Percentiles rank a stretch among this genome's conserved stretches.
These are phyloP conservation scores for Sturnira hondurensis DNA, from an alignment of 2,113 vertebrate genomes.

Conservation along the genomic window DNA sequence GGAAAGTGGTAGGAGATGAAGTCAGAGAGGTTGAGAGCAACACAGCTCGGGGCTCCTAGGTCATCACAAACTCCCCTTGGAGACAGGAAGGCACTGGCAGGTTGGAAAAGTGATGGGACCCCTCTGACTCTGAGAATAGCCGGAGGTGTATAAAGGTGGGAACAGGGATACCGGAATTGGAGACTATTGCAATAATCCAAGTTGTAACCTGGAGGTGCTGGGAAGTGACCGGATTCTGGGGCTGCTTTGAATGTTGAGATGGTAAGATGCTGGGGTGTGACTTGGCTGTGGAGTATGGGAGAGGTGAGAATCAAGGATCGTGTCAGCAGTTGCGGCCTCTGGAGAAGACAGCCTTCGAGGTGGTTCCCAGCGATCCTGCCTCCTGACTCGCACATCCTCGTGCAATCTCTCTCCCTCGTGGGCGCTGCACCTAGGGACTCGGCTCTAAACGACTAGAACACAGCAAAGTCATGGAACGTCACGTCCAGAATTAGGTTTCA, in stretches of 20 bases:
- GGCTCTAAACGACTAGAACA: neutral
- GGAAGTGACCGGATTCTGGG: neutral
- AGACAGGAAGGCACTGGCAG: neutral
- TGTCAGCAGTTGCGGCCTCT: neutral
- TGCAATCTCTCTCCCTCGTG: neutral
- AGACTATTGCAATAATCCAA: neutral
- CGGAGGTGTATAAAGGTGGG: neutral
- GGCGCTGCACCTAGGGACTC: neutral
- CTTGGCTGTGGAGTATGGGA: neutral
- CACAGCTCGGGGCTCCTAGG: neutral
- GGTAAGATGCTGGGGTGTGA: neutral
- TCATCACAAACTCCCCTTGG: neutral
- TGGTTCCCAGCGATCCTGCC: too few relatives aligned
- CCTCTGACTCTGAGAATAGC: neutral
- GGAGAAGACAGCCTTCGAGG: neutral
- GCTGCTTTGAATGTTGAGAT: neutral
- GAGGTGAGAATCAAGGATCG: neutral
- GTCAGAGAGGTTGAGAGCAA: neutral
- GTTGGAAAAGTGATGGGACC: neutral
- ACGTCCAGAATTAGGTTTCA: neutral
- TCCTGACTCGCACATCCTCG: neutral
- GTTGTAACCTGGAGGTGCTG: neutral
- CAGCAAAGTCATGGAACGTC: neutral
- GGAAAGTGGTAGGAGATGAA: neutral
- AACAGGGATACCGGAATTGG: neutral